Evolutionary conservation across 1,140 invertebrate genomes (phyloP).

Genomic region (Lordiphosa stackelbergi): DNA sequence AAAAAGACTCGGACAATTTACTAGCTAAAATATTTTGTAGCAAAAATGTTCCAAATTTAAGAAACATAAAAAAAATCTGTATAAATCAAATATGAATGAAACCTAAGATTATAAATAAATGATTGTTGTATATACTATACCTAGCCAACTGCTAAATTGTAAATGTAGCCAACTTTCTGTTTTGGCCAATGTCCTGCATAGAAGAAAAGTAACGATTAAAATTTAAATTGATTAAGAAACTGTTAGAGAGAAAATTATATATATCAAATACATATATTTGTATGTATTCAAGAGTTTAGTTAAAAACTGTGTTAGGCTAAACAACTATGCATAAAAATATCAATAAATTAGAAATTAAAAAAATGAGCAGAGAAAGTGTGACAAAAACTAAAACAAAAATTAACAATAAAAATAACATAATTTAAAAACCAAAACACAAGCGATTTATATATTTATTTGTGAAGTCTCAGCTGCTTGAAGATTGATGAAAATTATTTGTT

Average conservation of each 20-base stretch:
- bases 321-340: constrained; percentile 45
- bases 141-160: constrained; percentile 10
- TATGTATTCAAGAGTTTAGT: constrained; percentile 50
- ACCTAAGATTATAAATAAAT: constrained; percentile 15
- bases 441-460: constrained; percentile 7
- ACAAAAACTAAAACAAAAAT: constrained; percentile 42
- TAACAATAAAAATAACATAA: constrained; percentile 58
- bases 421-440: constrained; percentile 27
- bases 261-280: constrained; percentile 18
- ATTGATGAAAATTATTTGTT: constrained; percentile 23
- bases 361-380: constrained; percentile 39
- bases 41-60: constrained; percentile 43
- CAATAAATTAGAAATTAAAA: constrained; percentile 36
- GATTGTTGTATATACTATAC: constrained; percentile 12
- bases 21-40: constrained; percentile 67
- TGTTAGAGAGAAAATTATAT: constrained; percentile 22
- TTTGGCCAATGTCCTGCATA: constrained; percentile 58
- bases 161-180: constrained; percentile 13
- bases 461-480: constrained; percentile 1
- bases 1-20: constrained; percentile 64
- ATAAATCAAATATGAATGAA: constrained; percentile 16
- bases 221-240: constrained; percentile 24
- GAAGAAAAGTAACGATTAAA: constrained; percentile 21
- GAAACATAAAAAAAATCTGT: constrained; percentile 13
- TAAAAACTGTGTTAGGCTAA: constrained; percentile 53